Conservation (phyloP, 1,140 invertebrate genomes). For the Anagrus nilaparvatae region DNA sequence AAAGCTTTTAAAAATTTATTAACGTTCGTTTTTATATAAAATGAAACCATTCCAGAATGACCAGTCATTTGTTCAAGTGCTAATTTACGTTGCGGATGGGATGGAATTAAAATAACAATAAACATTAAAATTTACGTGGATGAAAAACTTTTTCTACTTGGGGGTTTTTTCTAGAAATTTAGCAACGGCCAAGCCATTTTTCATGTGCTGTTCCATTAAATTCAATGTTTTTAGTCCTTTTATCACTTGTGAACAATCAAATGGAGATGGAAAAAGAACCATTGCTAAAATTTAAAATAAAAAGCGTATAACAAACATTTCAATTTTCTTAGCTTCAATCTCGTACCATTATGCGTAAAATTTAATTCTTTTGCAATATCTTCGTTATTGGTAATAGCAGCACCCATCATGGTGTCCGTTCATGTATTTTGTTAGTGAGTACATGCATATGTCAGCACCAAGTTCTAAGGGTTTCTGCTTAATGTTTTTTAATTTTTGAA, state of each 20-base stretch:
- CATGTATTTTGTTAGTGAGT: slow-evolving; percentile 97
- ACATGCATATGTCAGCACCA: slow-evolving; percentile 85
- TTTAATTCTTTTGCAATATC: slow-evolving; percentile 60
- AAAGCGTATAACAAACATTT: too few relatives aligned
- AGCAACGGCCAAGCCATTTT: slow-evolving; percentile 66
- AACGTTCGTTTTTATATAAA: slow-evolving; percentile 77
- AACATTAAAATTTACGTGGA: slow-evolving; percentile 50
- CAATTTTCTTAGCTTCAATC: too few relatives aligned
- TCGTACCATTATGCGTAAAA: slow-evolving; percentile 84
- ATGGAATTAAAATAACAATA: too few relatives aligned
- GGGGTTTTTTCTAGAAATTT: slow-evolving; percentile 69
- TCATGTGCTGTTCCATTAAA: slow-evolving; percentile 81
- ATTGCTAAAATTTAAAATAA: too few relatives aligned
- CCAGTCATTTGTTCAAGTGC: slow-evolving; percentile 75
- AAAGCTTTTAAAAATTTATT: slow-evolving; percentile 64
- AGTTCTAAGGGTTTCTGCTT: slow-evolving; percentile 78
- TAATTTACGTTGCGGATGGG: slow-evolving; percentile 83
- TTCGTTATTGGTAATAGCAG: slow-evolving; percentile 63
- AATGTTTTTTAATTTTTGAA: slow-evolving; percentile 7
- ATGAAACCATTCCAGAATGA: slow-evolving; percentile 84
- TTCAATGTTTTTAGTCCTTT: slow-evolving; percentile 92
- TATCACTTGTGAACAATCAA: slow-evolving; percentile 90
- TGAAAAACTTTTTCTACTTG: slow-evolving; percentile 73
- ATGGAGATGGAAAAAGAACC: slow-evolving; percentile 88
- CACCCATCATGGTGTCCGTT: slow-evolving; percentile 97